Conservation (phyloP, 2,888 invertebrate species). For the Sipha maydis region DNA sequence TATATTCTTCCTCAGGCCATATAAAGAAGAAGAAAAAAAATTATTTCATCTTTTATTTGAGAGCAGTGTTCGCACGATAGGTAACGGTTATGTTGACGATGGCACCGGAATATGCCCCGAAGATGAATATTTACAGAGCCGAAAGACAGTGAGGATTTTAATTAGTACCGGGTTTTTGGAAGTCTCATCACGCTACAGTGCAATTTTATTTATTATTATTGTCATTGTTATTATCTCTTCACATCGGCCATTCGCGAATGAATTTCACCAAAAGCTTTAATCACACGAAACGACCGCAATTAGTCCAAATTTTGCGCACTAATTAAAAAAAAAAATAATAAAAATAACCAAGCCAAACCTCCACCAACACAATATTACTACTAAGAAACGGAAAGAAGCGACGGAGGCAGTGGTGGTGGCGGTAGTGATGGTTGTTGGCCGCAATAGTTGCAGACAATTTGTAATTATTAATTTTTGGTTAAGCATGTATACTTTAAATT, state of each 20-base stretch:
- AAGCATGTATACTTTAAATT: slow-evolving; percentile 16
- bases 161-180: slow-evolving; percentile 43
- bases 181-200: slow-evolving; percentile 53
- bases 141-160: slow-evolving; percentile 27
- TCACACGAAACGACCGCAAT: slow-evolving; percentile 56
- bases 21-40: not conserved
- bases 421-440: not conserved
- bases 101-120: slow-evolving; percentile 32
- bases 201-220: slow-evolving; percentile 57
- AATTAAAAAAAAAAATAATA: slow-evolving; percentile 52
- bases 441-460: slow-evolving; percentile 1
- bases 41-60: not conserved
- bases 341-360: slow-evolving; percentile 30
- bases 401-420: not conserved
- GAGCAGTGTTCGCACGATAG: not conserved
- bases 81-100: not conserved
- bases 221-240: slow-evolving; percentile 31
- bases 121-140: slow-evolving; percentile 48
- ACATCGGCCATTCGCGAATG: slow-evolving; percentile 24
- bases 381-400: not conserved
- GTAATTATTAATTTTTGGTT: slow-evolving; percentile 30
- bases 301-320: slow-evolving; percentile 49
- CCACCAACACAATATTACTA: not conserved
- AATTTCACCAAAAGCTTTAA: slow-evolving; percentile 47
- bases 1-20: not conserved